These are phyloP conservation scores for Stratiomys singularior DNA, from an alignment of 2,888 invertebrate genomes.

Conservation along the genomic window DNA sequence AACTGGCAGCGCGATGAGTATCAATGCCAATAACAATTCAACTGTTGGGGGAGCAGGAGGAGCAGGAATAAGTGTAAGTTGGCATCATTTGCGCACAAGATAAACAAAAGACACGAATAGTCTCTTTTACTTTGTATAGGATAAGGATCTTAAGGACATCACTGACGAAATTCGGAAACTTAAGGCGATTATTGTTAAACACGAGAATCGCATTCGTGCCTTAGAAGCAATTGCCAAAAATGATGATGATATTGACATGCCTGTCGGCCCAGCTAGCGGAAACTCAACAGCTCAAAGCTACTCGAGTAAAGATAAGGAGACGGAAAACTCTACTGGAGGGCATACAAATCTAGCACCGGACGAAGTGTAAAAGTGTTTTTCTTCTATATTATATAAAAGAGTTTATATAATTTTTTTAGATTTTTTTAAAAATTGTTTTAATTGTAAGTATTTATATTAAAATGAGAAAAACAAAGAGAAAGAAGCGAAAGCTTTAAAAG, in stretches of 20 bases:
- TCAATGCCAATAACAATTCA: conserved; percentile 60
- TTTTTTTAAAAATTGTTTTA: conserved; percentile 41
- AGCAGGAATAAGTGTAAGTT: conserved; percentile 53
- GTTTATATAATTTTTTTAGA: conserved; percentile 29
- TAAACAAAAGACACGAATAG: neutral
- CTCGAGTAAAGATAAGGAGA: conserved; percentile 55
- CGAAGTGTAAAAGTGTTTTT: conserved; percentile 57
- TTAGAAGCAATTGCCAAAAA: conserved; percentile 62
- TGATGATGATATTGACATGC: conserved; percentile 58
- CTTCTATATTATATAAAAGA: conserved; percentile 27
- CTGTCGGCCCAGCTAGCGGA: conserved; percentile 50
- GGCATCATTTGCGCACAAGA: neutral
- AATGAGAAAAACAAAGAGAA: conserved; percentile 12
- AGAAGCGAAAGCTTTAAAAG: neutral
- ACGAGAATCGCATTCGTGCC: conserved; percentile 76
- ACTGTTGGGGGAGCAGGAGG: conserved; percentile 56
- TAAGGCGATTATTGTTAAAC: conserved; percentile 94
- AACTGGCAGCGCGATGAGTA: conserved; percentile 44
- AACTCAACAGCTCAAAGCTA: conserved; percentile 47
- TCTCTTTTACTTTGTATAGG: conserved; percentile 60
- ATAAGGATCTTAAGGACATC: conserved; percentile 79
- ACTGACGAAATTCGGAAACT: conserved; percentile 90
- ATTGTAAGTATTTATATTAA: conserved; percentile 44
- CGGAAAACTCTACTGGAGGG: conserved; percentile 53
- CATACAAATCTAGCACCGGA: conserved; percentile 58